Base-by-base conservation (phyloP, 2,797 vertebrate genomes). In the Monodelphis domestica region DNA sequence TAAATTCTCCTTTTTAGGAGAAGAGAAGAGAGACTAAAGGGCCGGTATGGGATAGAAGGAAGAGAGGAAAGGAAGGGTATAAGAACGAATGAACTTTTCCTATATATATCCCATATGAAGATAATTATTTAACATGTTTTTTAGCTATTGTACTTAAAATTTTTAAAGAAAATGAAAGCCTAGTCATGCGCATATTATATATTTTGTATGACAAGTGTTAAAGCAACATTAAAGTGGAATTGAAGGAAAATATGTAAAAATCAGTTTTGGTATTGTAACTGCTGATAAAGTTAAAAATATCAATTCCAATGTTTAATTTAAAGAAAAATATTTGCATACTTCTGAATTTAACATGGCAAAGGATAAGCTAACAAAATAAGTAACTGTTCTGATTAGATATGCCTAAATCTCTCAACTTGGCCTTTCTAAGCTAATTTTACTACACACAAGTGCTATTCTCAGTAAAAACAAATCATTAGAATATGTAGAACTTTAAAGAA, bases 191-290 rank as follows among this genome's bases (percentile, higher is more conserved):
- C n/a, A 33, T 45, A 53, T 21, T 28, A 63, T 57, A 70, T 52
- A 50, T 11, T 21, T 1, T 89, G 1, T 1, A 93, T 38, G 90
- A 3, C 54, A 87, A 88, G 53, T 92, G n/a, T 84, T 90, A 57
- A 21, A 78, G 0, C 15, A 54, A 93, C 59, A 57, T 30, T 90
- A 50, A 88, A 89, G 92, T 95, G 78, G 88, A 97, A 97, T 0
- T 24, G 21, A 84, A 97, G 89, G 53, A 90, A 96, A 90, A 51
- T n/a, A 91, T 91, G n/a, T 45, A n/a, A 6, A 87, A 91, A 11
- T 94, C 56, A 50, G 50, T 94, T 96, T 96, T 70, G 91, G 95
- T 94, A 95, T 30, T 15, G 54, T 51, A 53, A 55, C 88, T 90
- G 95, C 33, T 93, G 91, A 92, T 6, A 33, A 94, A 95, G 33